These are phyloP conservation scores for Phoenicopterus ruber DNA, from an alignment of 2,113 vertebrate genomes.

Conservation along the genomic window DNA sequence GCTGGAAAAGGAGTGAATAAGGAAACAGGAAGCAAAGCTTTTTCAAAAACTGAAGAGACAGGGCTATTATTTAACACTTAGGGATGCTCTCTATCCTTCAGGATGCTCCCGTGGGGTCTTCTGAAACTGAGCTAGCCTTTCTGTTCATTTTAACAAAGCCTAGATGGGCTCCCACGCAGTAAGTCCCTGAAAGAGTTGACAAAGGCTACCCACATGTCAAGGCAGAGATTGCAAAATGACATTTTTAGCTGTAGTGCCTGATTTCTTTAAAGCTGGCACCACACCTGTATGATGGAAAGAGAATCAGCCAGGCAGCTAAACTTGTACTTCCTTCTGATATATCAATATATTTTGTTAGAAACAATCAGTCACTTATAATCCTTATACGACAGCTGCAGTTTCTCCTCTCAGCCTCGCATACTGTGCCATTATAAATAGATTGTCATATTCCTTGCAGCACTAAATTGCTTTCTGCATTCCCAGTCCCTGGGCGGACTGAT, in stretches of 20 bases:
- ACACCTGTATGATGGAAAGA: neutral
- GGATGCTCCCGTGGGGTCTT: neutral
- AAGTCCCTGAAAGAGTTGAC: neutral
- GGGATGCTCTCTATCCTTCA: neutral
- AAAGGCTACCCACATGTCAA: neutral
- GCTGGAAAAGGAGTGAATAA: neutral
- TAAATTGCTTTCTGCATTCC: slow-evolving; percentile 58
- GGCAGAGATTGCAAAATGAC: neutral
- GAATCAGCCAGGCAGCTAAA: slow-evolving; percentile 5
- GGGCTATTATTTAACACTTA: neutral
- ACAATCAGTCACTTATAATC: slow-evolving; percentile 68
- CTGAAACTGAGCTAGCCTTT: neutral
- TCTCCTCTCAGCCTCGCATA: slow-evolving; percentile 38
- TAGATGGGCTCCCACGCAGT: neutral
- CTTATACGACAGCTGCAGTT: slow-evolving; percentile 69
- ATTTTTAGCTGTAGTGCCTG: neutral
- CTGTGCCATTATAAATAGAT: slow-evolving; percentile 69
- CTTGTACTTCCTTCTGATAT: slow-evolving; percentile 47
- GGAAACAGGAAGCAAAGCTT: neutral
- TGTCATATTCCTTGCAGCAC: slow-evolving; percentile 61
- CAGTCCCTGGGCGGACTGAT: slow-evolving; percentile 1
- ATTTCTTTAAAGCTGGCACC: neutral
- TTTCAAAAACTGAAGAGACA: neutral
- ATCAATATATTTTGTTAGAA: slow-evolving; percentile 53
- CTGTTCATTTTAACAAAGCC: neutral